Evolutionary conservation across 2,888 invertebrate genomes (phyloP).

Genomic region (Volucella inflata): DNA sequence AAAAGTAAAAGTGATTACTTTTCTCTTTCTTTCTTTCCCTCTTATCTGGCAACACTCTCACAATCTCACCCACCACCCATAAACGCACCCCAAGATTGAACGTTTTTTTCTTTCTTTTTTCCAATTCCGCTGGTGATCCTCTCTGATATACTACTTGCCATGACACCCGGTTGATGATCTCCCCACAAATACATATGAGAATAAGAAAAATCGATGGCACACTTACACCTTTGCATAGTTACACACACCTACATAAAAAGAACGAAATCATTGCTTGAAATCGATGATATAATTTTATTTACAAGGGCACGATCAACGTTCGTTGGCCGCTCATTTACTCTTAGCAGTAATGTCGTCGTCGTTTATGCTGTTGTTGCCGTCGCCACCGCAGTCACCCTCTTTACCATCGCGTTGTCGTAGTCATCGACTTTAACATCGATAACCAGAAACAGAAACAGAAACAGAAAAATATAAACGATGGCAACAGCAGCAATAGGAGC

Average conservation of each 20-base stretch:
- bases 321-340: constrained; percentile 67
- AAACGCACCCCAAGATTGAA: constrained; percentile 70
- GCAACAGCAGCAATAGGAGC: no score
- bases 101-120: constrained; percentile 63
- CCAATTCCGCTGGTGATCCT: constrained; percentile 11
- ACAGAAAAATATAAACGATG: no score
- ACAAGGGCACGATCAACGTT: constrained; percentile 76
- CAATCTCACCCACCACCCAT: constrained; percentile 67
- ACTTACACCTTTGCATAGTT: constrained; percentile 1
- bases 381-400: constrained; percentile 9
- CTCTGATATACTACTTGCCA: not conserved
- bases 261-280: constrained; percentile 62
- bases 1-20: constrained; percentile 68
- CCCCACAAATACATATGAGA: constrained; percentile 8
- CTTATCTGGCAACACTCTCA: constrained; percentile 63
- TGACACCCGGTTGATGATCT: constrained; percentile 40
- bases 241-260: constrained; percentile 20
- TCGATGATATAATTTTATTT: constrained; percentile 75
- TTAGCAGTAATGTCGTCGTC: constrained; percentile 30
- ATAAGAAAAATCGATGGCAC: constrained; percentile 2
- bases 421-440: constrained; percentile 19
- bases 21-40: constrained; percentile 47
- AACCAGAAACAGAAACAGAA: no score
- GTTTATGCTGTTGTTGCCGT: not conserved
- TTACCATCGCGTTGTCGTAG: constrained; percentile 45